Conservation (phyloP, 2,113 vertebrate genomes). For the Pygoscelis antarcticus region DNA sequence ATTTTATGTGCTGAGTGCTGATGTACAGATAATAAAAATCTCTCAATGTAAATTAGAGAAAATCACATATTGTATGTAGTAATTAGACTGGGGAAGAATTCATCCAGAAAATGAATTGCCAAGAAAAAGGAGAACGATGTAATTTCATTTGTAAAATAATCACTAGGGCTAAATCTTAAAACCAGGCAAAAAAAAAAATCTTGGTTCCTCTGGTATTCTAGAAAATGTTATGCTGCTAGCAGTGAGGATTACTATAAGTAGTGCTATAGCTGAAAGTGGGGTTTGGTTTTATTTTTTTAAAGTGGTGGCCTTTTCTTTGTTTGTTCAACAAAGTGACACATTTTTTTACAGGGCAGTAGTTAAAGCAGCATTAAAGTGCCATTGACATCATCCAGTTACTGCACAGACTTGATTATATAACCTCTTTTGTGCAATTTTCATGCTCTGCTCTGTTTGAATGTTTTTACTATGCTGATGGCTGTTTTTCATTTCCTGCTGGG, state of each 20-base stretch:
- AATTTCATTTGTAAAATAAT: background rate
- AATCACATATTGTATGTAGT: background rate
- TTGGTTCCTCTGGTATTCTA: background rate
- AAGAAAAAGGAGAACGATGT: background rate
- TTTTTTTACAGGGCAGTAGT: slow-evolving; percentile 58
- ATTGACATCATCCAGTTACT: slow-evolving; percentile 66
- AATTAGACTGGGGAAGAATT: background rate
- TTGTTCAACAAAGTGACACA: slow-evolving; percentile 56
- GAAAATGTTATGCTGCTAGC: background rate
- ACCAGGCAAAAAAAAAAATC: background rate
- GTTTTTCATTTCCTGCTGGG: slow-evolving; percentile 75
- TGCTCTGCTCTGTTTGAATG: slow-evolving; percentile 71
- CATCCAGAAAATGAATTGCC: background rate
- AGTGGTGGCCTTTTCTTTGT: slow-evolving; percentile 37
- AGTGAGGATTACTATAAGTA: background rate
- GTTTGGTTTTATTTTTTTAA: slow-evolving; percentile 16
- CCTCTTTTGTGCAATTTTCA: slow-evolving; percentile 70
- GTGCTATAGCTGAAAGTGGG: background rate
- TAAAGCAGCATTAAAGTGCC: slow-evolving; percentile 58
- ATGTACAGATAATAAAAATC: background rate
- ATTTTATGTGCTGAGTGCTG: background rate
- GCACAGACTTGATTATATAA: slow-evolving; percentile 63
- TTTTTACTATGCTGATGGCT: slow-evolving; percentile 69
- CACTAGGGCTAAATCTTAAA: background rate
- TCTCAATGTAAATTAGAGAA: background rate